phyloP scores from a whole-genome alignment of 2,888 invertebrate genomes.

The Pyrrhosoma nymphula region DNA sequence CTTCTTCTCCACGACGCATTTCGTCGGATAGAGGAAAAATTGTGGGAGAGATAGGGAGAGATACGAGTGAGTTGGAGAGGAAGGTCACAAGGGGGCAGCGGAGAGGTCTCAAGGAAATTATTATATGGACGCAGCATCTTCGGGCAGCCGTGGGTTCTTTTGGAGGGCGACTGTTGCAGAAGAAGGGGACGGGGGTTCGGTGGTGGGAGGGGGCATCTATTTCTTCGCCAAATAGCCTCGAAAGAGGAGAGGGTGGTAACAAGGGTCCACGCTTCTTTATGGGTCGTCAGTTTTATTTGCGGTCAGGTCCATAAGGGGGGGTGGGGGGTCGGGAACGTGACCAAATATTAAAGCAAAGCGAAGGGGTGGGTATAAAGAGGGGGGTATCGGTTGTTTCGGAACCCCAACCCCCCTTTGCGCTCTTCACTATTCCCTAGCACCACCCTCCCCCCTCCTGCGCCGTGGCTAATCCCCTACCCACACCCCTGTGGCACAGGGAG shows the following conservation, averaged over 20 bases:
- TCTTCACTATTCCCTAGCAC: background rate
- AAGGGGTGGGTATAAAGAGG: background rate
- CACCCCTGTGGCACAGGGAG: background rate
- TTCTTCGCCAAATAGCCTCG: background rate
- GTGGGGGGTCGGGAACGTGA: background rate
- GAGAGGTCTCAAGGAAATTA: background rate
- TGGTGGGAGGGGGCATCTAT: background rate
- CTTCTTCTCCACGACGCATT: too few species aligned
- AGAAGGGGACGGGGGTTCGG: background rate
- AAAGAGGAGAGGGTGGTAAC: background rate
- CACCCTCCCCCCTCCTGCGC: background rate
- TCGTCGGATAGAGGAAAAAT: too few species aligned
- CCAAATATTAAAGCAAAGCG: slow-evolving; percentile 39
- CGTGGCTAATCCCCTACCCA: background rate
- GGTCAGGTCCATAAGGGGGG: background rate
- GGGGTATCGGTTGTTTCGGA: background rate
- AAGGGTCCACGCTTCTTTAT: slow-evolving; percentile 24
- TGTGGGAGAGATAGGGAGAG: too few species aligned
- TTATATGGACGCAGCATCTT: background rate
- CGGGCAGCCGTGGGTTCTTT: background rate
- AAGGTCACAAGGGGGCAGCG: background rate
- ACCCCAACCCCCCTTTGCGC: background rate
- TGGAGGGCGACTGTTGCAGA: too few species aligned
- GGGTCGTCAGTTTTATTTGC: slow-evolving; percentile 27
- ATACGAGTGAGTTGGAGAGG: background rate